Conservation (phyloP, 1,140 invertebrate species). For the Drosophila ercepeae region DNA sequence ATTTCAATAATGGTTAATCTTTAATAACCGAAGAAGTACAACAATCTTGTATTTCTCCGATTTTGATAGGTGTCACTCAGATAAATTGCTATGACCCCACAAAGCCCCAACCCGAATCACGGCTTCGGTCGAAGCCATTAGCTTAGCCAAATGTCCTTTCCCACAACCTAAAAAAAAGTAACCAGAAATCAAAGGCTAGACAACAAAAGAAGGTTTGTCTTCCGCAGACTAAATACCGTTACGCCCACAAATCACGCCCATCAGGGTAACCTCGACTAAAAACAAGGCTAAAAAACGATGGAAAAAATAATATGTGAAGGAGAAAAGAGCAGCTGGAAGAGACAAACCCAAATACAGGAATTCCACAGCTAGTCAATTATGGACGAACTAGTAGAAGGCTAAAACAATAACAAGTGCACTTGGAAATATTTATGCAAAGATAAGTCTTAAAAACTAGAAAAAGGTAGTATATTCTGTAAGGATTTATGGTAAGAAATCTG, state of each 20-base stretch:
- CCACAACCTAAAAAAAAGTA: slow-evolving; percentile 32
- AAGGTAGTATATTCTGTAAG: neutral
- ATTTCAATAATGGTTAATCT: neutral
- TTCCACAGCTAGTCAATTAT: slow-evolving; percentile 80
- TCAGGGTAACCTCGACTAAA: slow-evolving; percentile 52
- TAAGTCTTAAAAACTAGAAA: neutral
- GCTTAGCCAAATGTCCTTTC: slow-evolving; percentile 51
- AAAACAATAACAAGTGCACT: slow-evolving; percentile 13
- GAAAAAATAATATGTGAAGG: slow-evolving; percentile 9
- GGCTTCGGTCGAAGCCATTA: slow-evolving; percentile 59
- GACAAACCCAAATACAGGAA: slow-evolving; percentile 59
- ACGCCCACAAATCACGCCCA: slow-evolving; percentile 79
- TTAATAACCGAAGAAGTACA: neutral
- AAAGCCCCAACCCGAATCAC: slow-evolving; percentile 2
- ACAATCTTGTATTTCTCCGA: neutral
- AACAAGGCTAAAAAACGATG: slow-evolving; percentile 2
- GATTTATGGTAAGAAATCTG: too few relatives aligned
- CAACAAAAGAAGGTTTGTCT: slow-evolving; percentile 71
- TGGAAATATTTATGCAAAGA: neutral
- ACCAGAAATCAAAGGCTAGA: slow-evolving; percentile 66
- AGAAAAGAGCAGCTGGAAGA: slow-evolving; percentile 11
- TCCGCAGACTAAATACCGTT: slow-evolving; percentile 62
- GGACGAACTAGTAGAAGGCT: slow-evolving; percentile 27
- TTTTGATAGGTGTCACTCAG: neutral
- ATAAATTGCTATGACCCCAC: slow-evolving; percentile 8